Evolutionary conservation across 2,797 vertebrate genomes (phyloP).

Genomic region (Agapornis canus): DNA sequence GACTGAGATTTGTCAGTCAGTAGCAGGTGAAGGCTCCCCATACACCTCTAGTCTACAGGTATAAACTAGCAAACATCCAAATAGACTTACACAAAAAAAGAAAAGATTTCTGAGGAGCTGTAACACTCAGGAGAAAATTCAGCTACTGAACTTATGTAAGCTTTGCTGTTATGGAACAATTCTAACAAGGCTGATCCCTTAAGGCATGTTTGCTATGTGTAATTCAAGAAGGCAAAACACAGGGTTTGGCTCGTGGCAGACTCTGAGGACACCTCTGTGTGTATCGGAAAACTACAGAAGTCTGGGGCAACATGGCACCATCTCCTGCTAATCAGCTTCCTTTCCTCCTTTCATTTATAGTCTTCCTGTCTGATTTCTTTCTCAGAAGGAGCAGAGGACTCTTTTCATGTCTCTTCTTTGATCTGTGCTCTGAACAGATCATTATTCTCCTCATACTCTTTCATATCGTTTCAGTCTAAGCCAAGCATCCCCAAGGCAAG

Average conservation of each 20-base stretch:
- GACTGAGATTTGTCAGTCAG: neutral
- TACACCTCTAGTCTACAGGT: neutral
- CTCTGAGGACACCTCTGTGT: fast-evolving
- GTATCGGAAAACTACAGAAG: neutral
- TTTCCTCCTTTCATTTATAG: neutral
- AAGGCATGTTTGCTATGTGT: neutral
- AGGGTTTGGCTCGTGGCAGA: neutral
- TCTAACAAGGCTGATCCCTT: neutral
- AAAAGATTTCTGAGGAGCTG: neutral
- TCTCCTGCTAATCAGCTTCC: neutral
- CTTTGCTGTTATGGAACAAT: neutral
- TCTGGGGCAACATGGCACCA: neutral
- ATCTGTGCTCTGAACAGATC: neutral
- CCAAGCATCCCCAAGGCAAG: neutral
- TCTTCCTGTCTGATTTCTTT: neutral
- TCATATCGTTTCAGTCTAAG: neutral
- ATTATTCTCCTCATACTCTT: neutral
- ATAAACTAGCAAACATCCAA: neutral
- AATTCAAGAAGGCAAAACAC: neutral
- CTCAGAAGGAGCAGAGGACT: neutral
- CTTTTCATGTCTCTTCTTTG: neutral
- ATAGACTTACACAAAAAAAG: neutral
- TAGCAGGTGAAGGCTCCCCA: neutral
- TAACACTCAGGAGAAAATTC: neutral
- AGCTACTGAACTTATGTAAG: neutral